Conservation (phyloP, 2,888 invertebrate species). For the Calameuta pallipes region DNA sequence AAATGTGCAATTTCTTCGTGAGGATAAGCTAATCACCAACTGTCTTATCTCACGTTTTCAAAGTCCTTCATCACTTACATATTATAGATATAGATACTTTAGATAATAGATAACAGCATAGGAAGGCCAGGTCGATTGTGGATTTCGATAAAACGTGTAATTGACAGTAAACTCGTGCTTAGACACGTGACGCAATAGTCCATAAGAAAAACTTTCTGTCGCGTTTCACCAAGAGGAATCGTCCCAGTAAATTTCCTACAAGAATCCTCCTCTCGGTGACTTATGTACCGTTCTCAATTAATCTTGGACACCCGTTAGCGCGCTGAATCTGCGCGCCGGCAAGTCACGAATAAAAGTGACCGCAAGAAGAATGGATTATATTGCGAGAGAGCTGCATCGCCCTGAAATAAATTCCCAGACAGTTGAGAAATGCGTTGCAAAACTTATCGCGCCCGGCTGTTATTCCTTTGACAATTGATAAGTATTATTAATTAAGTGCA, state of each 20-base stretch:
- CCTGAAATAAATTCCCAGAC: neutral
- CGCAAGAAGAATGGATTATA: neutral
- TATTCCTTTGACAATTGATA: neutral
- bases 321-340: neutral
- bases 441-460: neutral
- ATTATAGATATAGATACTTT: neutral
- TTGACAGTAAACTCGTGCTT: neutral
- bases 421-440: neutral
- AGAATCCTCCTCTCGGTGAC: neutral
- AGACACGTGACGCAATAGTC: too few relatives aligned
- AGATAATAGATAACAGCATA: neutral
- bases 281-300: neutral
- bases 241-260: neutral
- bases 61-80: neutral
- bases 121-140: neutral
- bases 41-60: neutral
- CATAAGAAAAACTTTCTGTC: neutral
- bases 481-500: neutral
- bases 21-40: neutral
- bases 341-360: neutral
- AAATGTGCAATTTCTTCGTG: neutral
- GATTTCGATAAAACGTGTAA: neutral
- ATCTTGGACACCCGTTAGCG: neutral
- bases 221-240: neutral
- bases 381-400: neutral